These are phyloP conservation scores for Chamaetylas fuelleborni DNA, from an alignment of 2,113 vertebrate species.

Conservation along the genomic window DNA sequence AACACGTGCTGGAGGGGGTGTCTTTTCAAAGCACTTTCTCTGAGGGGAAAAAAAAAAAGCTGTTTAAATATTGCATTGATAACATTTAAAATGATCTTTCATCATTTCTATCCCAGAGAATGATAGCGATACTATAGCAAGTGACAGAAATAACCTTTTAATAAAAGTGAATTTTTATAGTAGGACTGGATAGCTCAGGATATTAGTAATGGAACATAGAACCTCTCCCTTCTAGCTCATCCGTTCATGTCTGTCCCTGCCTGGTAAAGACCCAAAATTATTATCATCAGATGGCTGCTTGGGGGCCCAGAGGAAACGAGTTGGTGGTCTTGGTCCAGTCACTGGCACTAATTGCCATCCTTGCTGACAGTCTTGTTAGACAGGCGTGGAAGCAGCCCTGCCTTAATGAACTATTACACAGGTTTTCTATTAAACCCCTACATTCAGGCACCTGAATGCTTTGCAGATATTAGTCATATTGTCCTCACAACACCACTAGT, in stretches of 20 bases:
- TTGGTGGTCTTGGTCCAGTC: constrained; percentile 62
- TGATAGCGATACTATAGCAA: constrained; percentile 63
- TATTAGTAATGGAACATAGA: constrained; percentile 69
- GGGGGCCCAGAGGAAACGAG: constrained; percentile 48
- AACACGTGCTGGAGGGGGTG: not conserved
- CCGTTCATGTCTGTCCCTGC: constrained; percentile 29
- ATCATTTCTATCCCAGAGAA: constrained; percentile 53
- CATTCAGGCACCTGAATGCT: not conserved
- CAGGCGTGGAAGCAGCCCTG: not conserved
- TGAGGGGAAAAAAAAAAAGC: not conserved
- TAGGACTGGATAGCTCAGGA: constrained; percentile 58
- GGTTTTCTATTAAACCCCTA: constrained; percentile 8
- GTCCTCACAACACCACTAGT: not conserved
- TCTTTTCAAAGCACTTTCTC: constrained; percentile 42
- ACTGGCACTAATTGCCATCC: constrained; percentile 58
- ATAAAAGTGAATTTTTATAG: constrained; percentile 70
- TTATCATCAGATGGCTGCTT: constrained; percentile 62
- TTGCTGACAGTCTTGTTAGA: constrained; percentile 34
- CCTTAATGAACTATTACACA: constrained; percentile 28
- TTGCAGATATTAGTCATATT: constrained; percentile 8
- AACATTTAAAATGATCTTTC: constrained; percentile 65
- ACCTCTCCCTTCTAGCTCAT: constrained; percentile 59
- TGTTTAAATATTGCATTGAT: constrained; percentile 63
- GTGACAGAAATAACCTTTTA: constrained; percentile 71
- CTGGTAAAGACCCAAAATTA: constrained; percentile 63